These are phyloP conservation scores for Hydraecia micacea DNA, from an alignment of 2,888 invertebrate genomes.

Conservation along the genomic window DNA sequence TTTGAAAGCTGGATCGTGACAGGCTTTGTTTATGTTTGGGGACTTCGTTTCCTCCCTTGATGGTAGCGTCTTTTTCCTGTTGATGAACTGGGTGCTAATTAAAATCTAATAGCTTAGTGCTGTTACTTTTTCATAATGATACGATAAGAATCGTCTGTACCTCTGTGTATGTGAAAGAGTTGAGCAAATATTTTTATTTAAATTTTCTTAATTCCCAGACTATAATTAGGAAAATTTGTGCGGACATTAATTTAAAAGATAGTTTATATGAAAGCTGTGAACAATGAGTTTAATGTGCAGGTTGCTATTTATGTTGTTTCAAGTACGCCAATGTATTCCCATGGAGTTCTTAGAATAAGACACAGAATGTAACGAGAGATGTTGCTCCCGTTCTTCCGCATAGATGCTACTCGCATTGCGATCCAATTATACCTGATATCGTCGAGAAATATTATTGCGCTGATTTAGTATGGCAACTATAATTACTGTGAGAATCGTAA, in stretches of 20 bases:
- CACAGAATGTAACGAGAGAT: constrained; percentile 88
- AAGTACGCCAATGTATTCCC: constrained; percentile 76
- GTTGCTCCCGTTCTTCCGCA: constrained; percentile 87
- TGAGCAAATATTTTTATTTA: constrained; percentile 58
- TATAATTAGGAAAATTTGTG: constrained; percentile 59
- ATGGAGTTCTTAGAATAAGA: constrained; percentile 88
- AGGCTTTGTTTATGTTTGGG: constrained; percentile 40
- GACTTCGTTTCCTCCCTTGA: neutral
- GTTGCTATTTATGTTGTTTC: constrained; percentile 52
- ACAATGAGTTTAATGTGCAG: constrained; percentile 56
- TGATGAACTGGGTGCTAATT: constrained; percentile 1
- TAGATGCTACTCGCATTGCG: constrained; percentile 87
- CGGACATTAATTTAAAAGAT: constrained; percentile 55
- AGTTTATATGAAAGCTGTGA: constrained; percentile 53
- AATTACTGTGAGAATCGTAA: constrained; percentile 86
- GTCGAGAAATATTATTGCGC: constrained; percentile 85
- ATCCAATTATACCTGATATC: constrained; percentile 89
- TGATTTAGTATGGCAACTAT: constrained; percentile 80
- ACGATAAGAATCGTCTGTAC: constrained; percentile 34
- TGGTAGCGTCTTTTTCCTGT: neutral
- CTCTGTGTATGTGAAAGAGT: constrained; percentile 46
- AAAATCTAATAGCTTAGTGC: constrained; percentile 18
- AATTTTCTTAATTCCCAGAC: constrained; percentile 49
- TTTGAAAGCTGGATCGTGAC: constrained; percentile 47
- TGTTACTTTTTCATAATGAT: constrained; percentile 15